Base-by-base conservation (phyloP, 2,113 vertebrate genomes). In the Serinus canaria region DNA sequence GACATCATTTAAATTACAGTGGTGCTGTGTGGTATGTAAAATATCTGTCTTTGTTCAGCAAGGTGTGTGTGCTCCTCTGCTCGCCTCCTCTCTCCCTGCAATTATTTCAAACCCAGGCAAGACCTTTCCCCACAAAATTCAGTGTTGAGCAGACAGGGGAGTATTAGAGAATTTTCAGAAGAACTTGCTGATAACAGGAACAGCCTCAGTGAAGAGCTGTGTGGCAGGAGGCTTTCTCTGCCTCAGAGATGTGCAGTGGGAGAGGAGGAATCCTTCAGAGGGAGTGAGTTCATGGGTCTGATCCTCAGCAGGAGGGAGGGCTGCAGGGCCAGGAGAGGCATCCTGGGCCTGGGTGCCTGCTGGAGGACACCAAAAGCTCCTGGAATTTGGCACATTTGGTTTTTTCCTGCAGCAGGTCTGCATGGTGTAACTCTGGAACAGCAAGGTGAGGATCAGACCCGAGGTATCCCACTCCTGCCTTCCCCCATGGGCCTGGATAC, bases 1-100 rank as follows among this genome's bases (percentile, higher is more conserved):
- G 87, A 87, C 87, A 89, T 79, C 37, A 62, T 85, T 95, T 94
- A 94, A 95, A 96, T 95, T 66, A 68, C 94, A 60, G 2, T 33
- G 80, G n/a, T 85, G 49, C 87, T 79, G 62, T 39, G 53, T 39
- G 22, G 49, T 91, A 64, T 82, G 80, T 44, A 78, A 91, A 92
- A 68, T 60, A 84, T 41, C 68, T 72, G 56, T 67, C 83, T 90
- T 56, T 90, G 28, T 83, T 87, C 80, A 46, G 53, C 83, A 91
- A 91, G 91, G 92, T 94, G 70, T 62, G 49, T 50, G 41, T 43
- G 76, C 90, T 81, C n/a, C 73, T 92, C 68, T n/a, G 10, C 35
- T 78, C 73, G 1, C 68, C 64, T 89, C 50, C 19, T 70, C 56
- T 64, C 31, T 89, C 69, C 49, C 60, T 0, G 1, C 31, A 81